Evolutionary conservation across 2,888 invertebrate species (phyloP), one percentile per base, ranked within the genome.

Genomic region (Macrosiphum euphorbiae): DNA sequence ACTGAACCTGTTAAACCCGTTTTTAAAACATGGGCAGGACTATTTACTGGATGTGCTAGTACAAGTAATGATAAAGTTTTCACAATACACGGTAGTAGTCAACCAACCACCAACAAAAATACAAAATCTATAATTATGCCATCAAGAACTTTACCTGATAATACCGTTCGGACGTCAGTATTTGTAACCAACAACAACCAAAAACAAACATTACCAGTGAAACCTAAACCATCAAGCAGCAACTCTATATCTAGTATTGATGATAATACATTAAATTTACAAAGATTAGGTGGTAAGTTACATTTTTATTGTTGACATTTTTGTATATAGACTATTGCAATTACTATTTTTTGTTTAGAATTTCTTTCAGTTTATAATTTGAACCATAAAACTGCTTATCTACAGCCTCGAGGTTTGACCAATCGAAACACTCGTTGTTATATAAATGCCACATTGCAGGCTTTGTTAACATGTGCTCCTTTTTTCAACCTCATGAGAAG

Each of bases 391-490:
- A 97, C 98, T 0, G 97, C 98, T 52, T 97, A 98, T 94, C 96
- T 99, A 87, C 97, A 98, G 95, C 99, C 99, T 0, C 97, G 99
- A 91, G 99, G 99, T 1, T 97, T 99, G 90, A 98, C 98, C 92
- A 99, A 99, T 96, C 97, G 98, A 95, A 98, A 98, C 95, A 99
- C 99, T 96, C 99, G 98, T 96, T 99, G 99, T 96, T 99, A 99
- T 95, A 98, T 99, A 94, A 99, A 99, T 96, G 98, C 99, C 44
- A 99, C 98, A 95, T 96, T 99, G 78, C 99, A 99, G 96, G 99
- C 99, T 0, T 96, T 99, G 95, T 96, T 99, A 58, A 99, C 98
- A 28, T 99, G 99, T 95, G 98, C 99, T 41, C 99, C 99, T 0
- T 98, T 99, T 96, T 99, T 98, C 96, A 99, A 99, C 96, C 96